phyloP scores from a whole-genome alignment of 2,797 vertebrate species.

The Apogon talboti region DNA sequence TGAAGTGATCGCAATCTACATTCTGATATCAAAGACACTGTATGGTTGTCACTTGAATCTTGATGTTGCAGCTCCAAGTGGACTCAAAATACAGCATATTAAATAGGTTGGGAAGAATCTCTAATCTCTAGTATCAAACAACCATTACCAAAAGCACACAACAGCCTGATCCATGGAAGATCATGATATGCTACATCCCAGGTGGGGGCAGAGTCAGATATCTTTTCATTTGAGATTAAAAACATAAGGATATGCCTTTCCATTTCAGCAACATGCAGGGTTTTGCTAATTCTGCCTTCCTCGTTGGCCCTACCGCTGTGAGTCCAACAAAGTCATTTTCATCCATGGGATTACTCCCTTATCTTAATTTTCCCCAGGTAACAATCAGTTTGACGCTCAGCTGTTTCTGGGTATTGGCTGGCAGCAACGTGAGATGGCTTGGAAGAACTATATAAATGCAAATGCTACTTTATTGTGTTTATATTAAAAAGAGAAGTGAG shows the following conservation, averaged over 20 bases:
- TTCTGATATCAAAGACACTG: too few species aligned
- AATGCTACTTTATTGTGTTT: constrained; percentile 85
- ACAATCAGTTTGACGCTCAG: constrained; percentile 79
- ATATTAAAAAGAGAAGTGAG: constrained; percentile 77
- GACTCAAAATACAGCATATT: constrained; percentile 36
- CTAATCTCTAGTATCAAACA: constrained; percentile 38
- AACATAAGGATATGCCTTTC: constrained; percentile 54
- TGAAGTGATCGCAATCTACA: too few species aligned
- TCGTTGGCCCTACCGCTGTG: constrained; percentile 53
- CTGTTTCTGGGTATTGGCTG: constrained; percentile 72
- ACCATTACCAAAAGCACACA: constrained; percentile 46
- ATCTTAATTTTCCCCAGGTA: constrained; percentile 86
- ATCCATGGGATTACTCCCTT: constrained; percentile 80
- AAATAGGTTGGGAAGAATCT: constrained; percentile 33
- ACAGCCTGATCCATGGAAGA: constrained; percentile 32
- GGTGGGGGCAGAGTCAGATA: constrained; percentile 48
- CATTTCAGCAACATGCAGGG: constrained; percentile 50
- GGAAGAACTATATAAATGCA: constrained; percentile 87
- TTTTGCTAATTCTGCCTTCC: constrained; percentile 71
- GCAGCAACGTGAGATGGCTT: constrained; percentile 66
- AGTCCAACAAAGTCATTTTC: constrained; percentile 77
- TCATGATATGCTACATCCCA: constrained; percentile 39
- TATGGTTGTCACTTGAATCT: constrained; percentile 28
- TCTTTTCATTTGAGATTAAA: constrained; percentile 49
- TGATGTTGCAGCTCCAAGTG: constrained; percentile 20